Evolutionary conservation across 1,140 invertebrate species (phyloP), one percentile per base, ranked within the genome.

Genomic region (Tribolium madens): DNA sequence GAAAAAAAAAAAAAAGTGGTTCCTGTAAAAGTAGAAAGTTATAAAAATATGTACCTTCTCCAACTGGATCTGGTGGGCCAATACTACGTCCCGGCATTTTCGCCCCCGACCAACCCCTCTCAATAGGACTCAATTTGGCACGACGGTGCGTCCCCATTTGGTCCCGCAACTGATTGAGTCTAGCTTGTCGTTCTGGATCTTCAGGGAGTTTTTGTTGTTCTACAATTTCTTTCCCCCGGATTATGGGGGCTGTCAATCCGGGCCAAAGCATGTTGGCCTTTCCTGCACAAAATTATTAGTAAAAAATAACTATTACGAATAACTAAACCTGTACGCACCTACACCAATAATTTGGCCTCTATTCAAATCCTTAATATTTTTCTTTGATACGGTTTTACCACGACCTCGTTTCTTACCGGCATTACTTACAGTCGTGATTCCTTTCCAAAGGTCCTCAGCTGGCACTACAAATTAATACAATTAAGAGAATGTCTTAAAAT

Each of bases 381-480:
- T 93, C 76, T 89, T 91, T 7, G 93, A 91, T 18, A 90, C 86
- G 69, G 93, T 93, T 87, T 91, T 96, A n/a, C 92, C 96, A 88
- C 98, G 91, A 75, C 98, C 98, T 88, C 97, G 91, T 85, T 97
- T 97, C 81, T 89, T 93, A 76, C 98, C 98, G 79, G 97, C 94
- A 91, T 97, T 98, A 91, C 97, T 98, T 0, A 99, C 97, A 82
- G 93, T 94, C 2, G 93, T 95, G 0, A 98, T 93, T 46, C 96
- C 95, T 85, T 97, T 97, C 98, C 98, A 99, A 81, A 99, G 86
- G 53, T 93, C 87, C 13, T 94, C 90, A 13, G 93, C 95, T 73
- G 93, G 88, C 53, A 93, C 94, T 96, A 76, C n/a, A 21, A 73
- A 4, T 21, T 21, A 31, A 4, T 0, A 3, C 7, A 42, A 5